A percentile compares a stretch with the other conserved stretches of the same genome.
phyloP scores from a whole-genome alignment of 2,113 vertebrate genomes.

The Ictidomys tridecemlineatus region DNA sequence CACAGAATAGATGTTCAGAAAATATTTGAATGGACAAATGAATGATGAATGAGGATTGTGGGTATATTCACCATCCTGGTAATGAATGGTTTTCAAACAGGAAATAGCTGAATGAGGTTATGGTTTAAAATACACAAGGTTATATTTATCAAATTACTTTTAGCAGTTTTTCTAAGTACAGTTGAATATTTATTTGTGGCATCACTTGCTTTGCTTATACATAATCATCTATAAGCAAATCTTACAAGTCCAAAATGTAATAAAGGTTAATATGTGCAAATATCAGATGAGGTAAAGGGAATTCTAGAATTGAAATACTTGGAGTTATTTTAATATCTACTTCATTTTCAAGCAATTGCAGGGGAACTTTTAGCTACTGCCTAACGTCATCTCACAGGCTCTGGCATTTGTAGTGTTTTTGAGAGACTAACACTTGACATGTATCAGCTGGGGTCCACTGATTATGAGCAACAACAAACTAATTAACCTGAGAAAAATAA shows the following conservation, averaged over 20 bases:
- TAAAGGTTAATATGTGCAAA: slow-evolving; percentile 20
- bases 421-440: background rate
- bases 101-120: background rate
- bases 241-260: background rate
- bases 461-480: background rate
- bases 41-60: background rate
- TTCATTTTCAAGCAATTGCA: background rate
- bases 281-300: background rate
- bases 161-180: background rate
- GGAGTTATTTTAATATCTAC: background rate
- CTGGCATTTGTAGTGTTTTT: background rate
- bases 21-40: background rate
- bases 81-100: slow-evolving; percentile 34
- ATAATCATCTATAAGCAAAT: background rate
- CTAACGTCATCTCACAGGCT: background rate
- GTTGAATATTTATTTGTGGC: background rate
- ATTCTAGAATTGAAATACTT: slow-evolving; percentile 44
- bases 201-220: background rate
- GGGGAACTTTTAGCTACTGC: background rate
- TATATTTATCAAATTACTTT: background rate
- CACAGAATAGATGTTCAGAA: background rate
- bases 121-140: background rate
- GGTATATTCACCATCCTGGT: background rate
- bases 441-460: background rate
- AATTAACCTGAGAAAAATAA: background rate